Evolutionary conservation across 2,113 vertebrate species (phyloP).

Genomic region (Takifugu bimaculatus): DNA sequence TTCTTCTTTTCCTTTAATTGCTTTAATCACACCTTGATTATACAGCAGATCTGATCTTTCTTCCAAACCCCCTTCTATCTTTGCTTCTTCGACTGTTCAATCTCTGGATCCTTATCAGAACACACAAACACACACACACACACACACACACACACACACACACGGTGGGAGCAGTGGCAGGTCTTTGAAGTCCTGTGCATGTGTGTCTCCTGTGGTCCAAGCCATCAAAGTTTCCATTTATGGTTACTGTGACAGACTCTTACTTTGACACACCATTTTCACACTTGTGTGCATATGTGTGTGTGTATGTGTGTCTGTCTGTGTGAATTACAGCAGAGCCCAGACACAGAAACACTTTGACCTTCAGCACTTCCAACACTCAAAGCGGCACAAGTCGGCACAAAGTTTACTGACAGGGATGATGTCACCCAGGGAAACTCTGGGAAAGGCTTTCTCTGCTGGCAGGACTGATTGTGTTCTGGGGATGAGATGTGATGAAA

Average conservation of each 20-base stretch:
- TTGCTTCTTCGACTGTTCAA: too few species aligned
- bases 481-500: neutral
- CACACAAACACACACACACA: constrained; percentile 1
- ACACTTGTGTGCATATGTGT: neutral
- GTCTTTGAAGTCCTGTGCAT: constrained; percentile 51
- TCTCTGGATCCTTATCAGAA: too few species aligned
- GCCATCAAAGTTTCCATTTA: constrained; percentile 65
- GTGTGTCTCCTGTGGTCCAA: constrained; percentile 51
- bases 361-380: constrained; percentile 34
- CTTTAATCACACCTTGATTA: too few species aligned
- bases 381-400: constrained; percentile 1
- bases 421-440: constrained; percentile 15
- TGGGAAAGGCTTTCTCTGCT: neutral
- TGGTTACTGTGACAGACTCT: constrained; percentile 52
- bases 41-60: too few species aligned
- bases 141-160: constrained; percentile 7
- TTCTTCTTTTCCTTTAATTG: too few species aligned
- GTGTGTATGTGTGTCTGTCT: neutral
- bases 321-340: constrained; percentile 25
- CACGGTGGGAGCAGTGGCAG: too few species aligned
- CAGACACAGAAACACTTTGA: constrained; percentile 26
- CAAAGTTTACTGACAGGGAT: constrained; percentile 5
- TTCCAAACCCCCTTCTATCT: too few species aligned
- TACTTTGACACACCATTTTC: constrained; percentile 21
- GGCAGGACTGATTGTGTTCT: neutral